Conservation (phyloP, 2,113 vertebrate genomes). For the Rhagologus leucostigma region DNA sequence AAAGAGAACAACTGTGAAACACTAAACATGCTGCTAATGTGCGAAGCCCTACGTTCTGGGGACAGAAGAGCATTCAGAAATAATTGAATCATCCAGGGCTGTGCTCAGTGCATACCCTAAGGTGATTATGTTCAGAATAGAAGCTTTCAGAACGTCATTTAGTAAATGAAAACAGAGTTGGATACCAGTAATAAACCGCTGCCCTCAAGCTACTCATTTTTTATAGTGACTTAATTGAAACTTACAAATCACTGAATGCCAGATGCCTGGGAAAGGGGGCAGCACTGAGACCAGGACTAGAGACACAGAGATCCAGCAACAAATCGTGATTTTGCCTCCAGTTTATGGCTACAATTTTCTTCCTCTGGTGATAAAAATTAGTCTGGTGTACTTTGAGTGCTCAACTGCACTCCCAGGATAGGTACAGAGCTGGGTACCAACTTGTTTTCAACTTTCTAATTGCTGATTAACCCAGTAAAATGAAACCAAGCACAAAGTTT, state of each 20-base stretch:
- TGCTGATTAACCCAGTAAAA: neutral
- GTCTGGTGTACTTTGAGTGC: neutral
- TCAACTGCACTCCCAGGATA: neutral
- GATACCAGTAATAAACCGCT: slow-evolving; percentile 71
- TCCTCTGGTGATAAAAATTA: slow-evolving; percentile 19
- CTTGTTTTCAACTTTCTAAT: neutral
- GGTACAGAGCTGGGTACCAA: neutral
- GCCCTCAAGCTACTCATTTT: slow-evolving; percentile 69
- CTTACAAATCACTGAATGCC: slow-evolving; percentile 58
- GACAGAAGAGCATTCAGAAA: slow-evolving; percentile 49
- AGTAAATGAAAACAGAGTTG: slow-evolving; percentile 73
- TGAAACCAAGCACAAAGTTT: neutral
- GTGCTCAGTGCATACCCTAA: slow-evolving; percentile 55
- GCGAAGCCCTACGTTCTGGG: neutral
- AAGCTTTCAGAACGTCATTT: slow-evolving; percentile 73
- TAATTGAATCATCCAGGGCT: slow-evolving; percentile 69
- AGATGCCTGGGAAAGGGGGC: slow-evolving; percentile 20
- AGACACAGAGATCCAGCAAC: slow-evolving; percentile 10
- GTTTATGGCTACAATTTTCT: slow-evolving; percentile 27
- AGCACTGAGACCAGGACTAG: slow-evolving; percentile 22
- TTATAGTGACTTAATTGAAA: slow-evolving; percentile 71
- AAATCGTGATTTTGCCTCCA: slow-evolving; percentile 25
- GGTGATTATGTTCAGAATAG: slow-evolving; percentile 70
- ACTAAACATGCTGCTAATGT: slow-evolving; percentile 25
- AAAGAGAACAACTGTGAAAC: slow-evolving; percentile 32